Evolutionary conservation across 2,888 invertebrate genomes (phyloP).

Genomic region (Latrodectus elegans): DNA sequence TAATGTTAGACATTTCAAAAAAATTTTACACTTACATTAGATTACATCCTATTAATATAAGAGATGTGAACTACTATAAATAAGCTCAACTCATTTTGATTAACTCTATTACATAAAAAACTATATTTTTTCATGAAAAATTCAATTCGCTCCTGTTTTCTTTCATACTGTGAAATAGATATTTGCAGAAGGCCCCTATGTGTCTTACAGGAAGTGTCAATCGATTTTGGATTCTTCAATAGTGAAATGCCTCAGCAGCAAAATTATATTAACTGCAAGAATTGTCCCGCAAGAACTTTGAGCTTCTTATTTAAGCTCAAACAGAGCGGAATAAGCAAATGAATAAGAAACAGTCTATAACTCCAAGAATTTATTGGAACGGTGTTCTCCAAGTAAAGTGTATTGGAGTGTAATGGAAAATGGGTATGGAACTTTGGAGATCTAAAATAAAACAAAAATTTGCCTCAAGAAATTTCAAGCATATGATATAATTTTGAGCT

Average conservation of each 20-base stretch:
- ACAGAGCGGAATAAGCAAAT: constrained; percentile 62
- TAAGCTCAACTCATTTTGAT: no score
- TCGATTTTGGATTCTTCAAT: constrained; percentile 33
- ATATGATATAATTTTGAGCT: background rate
- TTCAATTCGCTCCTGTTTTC: no score
- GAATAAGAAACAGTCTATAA: constrained; percentile 56
- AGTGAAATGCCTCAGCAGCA: constrained; percentile 28
- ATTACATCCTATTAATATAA: no score
- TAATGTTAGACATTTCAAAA: no score
- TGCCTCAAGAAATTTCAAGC: background rate
- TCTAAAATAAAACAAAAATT: constrained; percentile 5
- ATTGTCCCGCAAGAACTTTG: constrained; percentile 42
- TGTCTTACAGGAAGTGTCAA: constrained; percentile 3
- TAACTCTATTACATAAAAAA: no score
- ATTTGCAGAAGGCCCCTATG: background rate
- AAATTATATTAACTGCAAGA: constrained; percentile 56
- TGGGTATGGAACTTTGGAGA: constrained; percentile 7
- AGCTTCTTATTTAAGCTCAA: constrained; percentile 57
- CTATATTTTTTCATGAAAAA: no score
- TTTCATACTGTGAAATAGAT: background rate
- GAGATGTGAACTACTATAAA: no score
- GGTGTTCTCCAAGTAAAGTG: constrained; percentile 30
- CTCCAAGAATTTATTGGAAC: constrained; percentile 46
- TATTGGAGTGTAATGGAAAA: constrained; percentile 11
- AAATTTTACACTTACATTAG: no score